A percentile compares a stretch with the other conserved stretches of the same genome.
Evolutionary conservation across 2,888 invertebrate species (phyloP).

Genomic region (Stenolophus ochropezus): DNA sequence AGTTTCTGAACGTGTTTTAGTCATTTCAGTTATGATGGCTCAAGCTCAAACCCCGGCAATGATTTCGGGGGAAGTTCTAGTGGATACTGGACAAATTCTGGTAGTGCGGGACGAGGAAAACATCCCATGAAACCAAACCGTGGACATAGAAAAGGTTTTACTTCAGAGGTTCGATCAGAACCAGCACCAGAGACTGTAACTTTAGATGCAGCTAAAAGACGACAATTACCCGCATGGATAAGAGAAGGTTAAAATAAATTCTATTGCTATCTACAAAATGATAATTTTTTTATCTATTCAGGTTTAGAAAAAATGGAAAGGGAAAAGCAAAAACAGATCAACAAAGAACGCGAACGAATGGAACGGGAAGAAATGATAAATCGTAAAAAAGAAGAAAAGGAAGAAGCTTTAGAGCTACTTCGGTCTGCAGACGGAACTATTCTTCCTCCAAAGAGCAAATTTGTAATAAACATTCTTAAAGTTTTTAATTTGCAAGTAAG

Average conservation of each 20-base stretch:
- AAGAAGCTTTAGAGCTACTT: constrained; percentile 73
- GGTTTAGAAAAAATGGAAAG: constrained; percentile 98
- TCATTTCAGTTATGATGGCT: constrained; percentile 42
- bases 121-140: constrained; percentile 43
- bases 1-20: constrained; percentile 29
- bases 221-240: constrained; percentile 98
- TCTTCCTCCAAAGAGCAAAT: constrained; percentile 77
- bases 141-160: constrained; percentile 40
- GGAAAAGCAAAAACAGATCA: constrained; percentile 91
- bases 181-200: constrained; percentile 68
- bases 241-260: constrained; percentile 82
- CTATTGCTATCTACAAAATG: neutral
- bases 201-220: constrained; percentile 89
- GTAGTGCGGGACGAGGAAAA: constrained; percentile 39
- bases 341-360: constrained; percentile 82
- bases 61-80: constrained; percentile 36
- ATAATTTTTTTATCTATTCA: constrained; percentile 63
- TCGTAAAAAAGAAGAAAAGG: constrained; percentile 75
- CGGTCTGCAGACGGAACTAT: constrained; percentile 70
- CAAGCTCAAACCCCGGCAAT: neutral
- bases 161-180: constrained; percentile 60
- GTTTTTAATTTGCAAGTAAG: neutral
- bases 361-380: constrained; percentile 78
- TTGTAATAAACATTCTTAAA: constrained; percentile 73
- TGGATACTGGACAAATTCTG: constrained; percentile 54